Conservation (phyloP, 2,888 invertebrate species). For the Euplagia quadripunctaria region DNA sequence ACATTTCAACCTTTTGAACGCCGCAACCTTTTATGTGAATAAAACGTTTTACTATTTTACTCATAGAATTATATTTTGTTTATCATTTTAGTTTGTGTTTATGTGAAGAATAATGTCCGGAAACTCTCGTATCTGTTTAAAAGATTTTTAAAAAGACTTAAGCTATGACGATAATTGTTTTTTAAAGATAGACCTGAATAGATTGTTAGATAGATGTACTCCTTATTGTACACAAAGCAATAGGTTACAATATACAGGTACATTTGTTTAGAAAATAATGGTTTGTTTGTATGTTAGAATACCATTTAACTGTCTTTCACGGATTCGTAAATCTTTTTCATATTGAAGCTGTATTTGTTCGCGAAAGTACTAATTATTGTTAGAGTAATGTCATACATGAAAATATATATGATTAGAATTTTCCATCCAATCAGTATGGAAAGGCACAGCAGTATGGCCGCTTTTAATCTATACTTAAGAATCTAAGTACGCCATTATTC, state of each 20-base stretch:
- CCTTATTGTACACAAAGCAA: too few species aligned
- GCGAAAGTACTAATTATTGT: neutral
- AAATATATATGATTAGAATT: conserved; percentile 38
- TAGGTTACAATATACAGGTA: too few species aligned
- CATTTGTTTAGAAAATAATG: too few species aligned
- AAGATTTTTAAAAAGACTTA: too few species aligned
- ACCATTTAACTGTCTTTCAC: too few species aligned
- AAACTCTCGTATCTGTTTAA: too few species aligned
- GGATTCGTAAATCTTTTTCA: too few species aligned
- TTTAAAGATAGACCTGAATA: too few species aligned
- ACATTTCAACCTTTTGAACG: conserved; percentile 38
- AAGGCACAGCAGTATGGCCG: conserved; percentile 56
- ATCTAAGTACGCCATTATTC: conserved; percentile 81
- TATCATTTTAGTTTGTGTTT: neutral
- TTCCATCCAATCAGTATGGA: conserved; percentile 39
- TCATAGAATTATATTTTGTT: neutral
- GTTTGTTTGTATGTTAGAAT: too few species aligned
- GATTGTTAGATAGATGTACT: too few species aligned
- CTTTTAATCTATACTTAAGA: conserved; percentile 73
- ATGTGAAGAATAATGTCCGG: too few species aligned
- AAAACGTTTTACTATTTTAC: neutral
- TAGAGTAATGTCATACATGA: neutral
- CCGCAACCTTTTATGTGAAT: neutral
- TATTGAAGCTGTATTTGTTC: neutral
- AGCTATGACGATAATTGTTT: too few species aligned